These are phyloP conservation scores for Anolis apletophallus DNA, from an alignment of 2,797 vertebrate species.

Conservation along the genomic window DNA sequence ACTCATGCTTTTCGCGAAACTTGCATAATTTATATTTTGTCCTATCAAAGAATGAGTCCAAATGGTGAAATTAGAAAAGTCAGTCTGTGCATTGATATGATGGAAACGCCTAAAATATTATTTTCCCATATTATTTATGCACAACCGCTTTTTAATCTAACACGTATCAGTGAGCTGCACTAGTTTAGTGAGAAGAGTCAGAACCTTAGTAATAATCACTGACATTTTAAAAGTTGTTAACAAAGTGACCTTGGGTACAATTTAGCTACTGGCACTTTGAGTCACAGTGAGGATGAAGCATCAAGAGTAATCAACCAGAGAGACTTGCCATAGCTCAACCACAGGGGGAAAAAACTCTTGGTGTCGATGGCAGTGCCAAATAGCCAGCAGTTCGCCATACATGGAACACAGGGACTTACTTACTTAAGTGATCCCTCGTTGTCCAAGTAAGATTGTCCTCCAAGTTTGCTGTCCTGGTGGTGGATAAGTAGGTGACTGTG, in stretches of 20 bases:
- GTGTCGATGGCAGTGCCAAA: not conserved
- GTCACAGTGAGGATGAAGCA: constrained; percentile 31
- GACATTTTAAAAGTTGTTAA: constrained; percentile 29
- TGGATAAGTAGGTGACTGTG: no score
- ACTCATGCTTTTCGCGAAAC: no score
- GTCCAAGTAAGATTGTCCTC: no score
- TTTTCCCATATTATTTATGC: not conserved
- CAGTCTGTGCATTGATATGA: not conserved
- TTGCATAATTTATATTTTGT: not conserved
- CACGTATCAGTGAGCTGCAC: constrained; percentile 5
- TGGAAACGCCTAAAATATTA: not conserved
- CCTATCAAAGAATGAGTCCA: not conserved
- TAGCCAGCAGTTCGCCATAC: constrained; percentile 51
- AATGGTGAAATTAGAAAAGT: not conserved
- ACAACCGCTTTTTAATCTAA: not conserved
- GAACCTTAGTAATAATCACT: constrained; percentile 17
- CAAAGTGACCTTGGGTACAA: constrained; percentile 9
- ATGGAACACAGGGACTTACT: constrained; percentile 58
- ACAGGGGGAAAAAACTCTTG: not conserved
- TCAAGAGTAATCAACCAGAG: not conserved
- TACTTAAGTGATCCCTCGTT: no score
- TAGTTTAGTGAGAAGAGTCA: not conserved
- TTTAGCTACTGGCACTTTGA: constrained; percentile 10
- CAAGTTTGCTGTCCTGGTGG: no score
- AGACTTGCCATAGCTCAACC: not conserved